Base-by-base conservation (phyloP, 64 coral and sea anemone genomes). In the Montipora sp. region DNA sequence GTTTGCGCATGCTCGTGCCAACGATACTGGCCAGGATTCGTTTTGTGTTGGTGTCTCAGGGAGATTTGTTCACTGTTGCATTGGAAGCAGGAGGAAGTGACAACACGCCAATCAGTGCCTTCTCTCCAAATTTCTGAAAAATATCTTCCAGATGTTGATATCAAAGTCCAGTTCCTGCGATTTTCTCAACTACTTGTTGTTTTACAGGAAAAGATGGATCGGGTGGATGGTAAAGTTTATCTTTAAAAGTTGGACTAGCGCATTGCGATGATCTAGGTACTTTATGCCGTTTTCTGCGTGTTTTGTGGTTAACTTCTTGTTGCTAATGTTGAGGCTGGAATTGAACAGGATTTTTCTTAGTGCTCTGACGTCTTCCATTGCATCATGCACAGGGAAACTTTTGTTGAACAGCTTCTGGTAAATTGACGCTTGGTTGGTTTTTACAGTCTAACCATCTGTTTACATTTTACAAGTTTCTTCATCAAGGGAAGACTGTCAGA, bases 211-310 rank as follows among this genome's bases (percentile, higher is more conserved):
- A 60, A 80, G 83, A 36, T 18, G 51, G 55, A 24, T 27, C 21
- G 16, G 19, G 75, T 75, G 79, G 77, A 70, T 76, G 24, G 71
- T 75, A 84, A 14, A 92, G 90, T 51, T 92, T 92, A 7, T 69
- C 90, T 75, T 43, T 89, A 18, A 92, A 92, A 24, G 73, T 77
- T 83, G 90, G 15, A 81, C 47, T 46, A 80, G 77, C 50, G 69
- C 77, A 67, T 91, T 67, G n/a, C 89, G 77, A 65, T 63, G 89
- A 22, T 91, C 89, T 46, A 91, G 61, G 77, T 80, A 91, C 46
- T 80, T 75, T 18, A 73, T 66, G 70, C 86, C 81, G 15, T 84
- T 73, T 87, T 73, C 67, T n/a, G 65, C 65, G 19, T 68, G 19
- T 68, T 68, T 68, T 68, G 65, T n/a, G 14, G 13, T 68, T 60